These are phyloP conservation scores for Enteromius treurensis DNA, from an alignment of 2,797 vertebrate genomes.

Conservation along the genomic window DNA sequence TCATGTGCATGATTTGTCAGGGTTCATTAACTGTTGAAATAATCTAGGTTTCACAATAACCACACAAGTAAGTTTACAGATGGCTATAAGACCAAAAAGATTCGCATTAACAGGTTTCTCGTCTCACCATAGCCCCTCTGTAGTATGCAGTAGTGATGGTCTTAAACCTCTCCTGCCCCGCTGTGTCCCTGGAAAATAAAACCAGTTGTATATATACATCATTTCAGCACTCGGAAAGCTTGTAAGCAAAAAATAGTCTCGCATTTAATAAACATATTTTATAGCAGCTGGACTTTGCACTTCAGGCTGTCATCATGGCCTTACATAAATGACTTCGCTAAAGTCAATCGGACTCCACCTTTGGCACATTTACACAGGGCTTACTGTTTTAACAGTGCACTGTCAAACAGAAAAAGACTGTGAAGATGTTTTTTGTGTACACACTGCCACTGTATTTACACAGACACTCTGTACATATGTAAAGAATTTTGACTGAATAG, in stretches of 20 bases:
- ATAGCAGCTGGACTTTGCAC: slow-evolving; percentile 37
- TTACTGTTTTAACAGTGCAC: background rate
- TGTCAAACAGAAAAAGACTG: background rate
- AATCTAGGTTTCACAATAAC: background rate
- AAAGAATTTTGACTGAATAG: background rate
- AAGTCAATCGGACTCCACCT: slow-evolving; percentile 8
- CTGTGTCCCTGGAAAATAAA: slow-evolving; percentile 86
- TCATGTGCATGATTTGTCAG: background rate
- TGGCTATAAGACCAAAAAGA: slow-evolving; percentile 25
- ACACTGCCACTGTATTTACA: background rate
- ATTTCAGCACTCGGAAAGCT: background rate
- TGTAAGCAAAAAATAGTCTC: background rate
- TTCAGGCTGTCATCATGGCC: background rate
- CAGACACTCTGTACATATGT: slow-evolving; percentile 12
- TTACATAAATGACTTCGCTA: slow-evolving; percentile 5
- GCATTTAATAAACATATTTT: background rate
- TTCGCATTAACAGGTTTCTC: background rate
- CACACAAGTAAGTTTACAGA: background rate
- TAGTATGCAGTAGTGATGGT: slow-evolving; percentile 97
- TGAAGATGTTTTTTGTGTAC: slow-evolving; percentile 2
- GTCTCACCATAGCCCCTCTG: slow-evolving; percentile 90
- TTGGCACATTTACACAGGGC: slow-evolving; percentile 5
- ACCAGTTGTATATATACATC: background rate
- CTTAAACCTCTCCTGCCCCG: slow-evolving; percentile 96
- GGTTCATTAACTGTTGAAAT: background rate